Evolutionary conservation across 2,113 vertebrate genomes (phyloP).

Genomic region (Scartelaos histophorus): DNA sequence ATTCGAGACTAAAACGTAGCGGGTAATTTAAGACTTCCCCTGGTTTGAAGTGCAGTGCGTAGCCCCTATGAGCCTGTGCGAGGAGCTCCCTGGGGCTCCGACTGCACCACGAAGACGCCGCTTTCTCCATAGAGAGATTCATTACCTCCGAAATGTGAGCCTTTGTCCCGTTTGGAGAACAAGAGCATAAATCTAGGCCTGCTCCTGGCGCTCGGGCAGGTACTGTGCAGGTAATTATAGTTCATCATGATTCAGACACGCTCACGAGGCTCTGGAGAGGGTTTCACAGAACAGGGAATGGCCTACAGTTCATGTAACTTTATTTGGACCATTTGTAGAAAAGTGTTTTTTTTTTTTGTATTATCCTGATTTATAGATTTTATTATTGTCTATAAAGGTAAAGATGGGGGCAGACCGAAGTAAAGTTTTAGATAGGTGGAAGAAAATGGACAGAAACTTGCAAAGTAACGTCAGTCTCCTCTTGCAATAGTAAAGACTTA

Average conservation of each 20-base stretch:
- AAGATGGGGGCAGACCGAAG: too few relatives aligned
- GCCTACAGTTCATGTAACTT: not conserved
- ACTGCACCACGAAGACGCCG: slow-evolving; percentile 50
- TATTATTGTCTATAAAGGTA: not conserved
- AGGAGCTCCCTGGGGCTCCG: slow-evolving; percentile 49
- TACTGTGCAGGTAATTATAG: slow-evolving; percentile 70
- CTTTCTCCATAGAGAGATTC: slow-evolving; percentile 58
- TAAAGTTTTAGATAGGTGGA: not conserved
- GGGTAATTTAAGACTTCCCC: slow-evolving; percentile 58
- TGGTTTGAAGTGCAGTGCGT: slow-evolving; percentile 53
- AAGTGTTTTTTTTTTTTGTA: not conserved
- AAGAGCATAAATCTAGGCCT: slow-evolving; percentile 66
- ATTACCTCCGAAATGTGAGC: slow-evolving; percentile 68
- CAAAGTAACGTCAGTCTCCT: not conserved
- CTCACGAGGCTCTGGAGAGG: slow-evolving; percentile 28
- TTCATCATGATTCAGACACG: slow-evolving; percentile 69
- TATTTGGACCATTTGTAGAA: not conserved
- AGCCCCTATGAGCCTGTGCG: slow-evolving; percentile 42
- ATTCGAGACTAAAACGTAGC: slow-evolving; percentile 27
- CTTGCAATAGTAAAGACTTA: too few relatives aligned
- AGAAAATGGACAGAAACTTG: not conserved
- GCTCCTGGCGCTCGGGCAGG: slow-evolving; percentile 65
- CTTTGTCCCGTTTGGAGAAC: slow-evolving; percentile 70
- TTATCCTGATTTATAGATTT: not conserved
- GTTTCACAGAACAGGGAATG: not conserved